Percentiles rank a stretch among this genome's conserved stretches.
These are phyloP conservation scores for silkworm (Bombyx mori) DNA, from an alignment of 1,140 invertebrate genomes.

Conservation along the genomic window ASM3026992v2 NC_085122.1:4217501-4218000, in stretches of 20 bases:
- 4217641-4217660: slow-evolving; percentile 95
- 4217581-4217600: neutral
- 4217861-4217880: too few relatives aligned
- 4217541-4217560: slow-evolving; percentile 46
- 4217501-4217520: slow-evolving; percentile 89
- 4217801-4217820: too few relatives aligned
- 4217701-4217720: slow-evolving; percentile 90
- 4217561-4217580: neutral
- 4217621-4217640: slow-evolving; percentile 85
- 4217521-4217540: slow-evolving; percentile 76
- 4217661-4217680: slow-evolving; percentile 92
- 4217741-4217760: slow-evolving; percentile 67
- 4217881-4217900: too few relatives aligned
- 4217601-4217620: neutral
- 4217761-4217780: too few relatives aligned
- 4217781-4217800: too few relatives aligned
- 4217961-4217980: too few relatives aligned
- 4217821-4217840: too few relatives aligned
- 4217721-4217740: slow-evolving; percentile 94
- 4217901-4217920: too few relatives aligned
- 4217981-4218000: too few relatives aligned
- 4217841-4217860: too few relatives aligned
- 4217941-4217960: too few relatives aligned
- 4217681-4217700: slow-evolving; percentile 92
- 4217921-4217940: too few relatives aligned